A percentile compares a stretch with the other conserved stretches of the same genome.
phyloP scores from a whole-genome alignment of 2,113 vertebrate species.

The Lasiurus cinereus region DNA sequence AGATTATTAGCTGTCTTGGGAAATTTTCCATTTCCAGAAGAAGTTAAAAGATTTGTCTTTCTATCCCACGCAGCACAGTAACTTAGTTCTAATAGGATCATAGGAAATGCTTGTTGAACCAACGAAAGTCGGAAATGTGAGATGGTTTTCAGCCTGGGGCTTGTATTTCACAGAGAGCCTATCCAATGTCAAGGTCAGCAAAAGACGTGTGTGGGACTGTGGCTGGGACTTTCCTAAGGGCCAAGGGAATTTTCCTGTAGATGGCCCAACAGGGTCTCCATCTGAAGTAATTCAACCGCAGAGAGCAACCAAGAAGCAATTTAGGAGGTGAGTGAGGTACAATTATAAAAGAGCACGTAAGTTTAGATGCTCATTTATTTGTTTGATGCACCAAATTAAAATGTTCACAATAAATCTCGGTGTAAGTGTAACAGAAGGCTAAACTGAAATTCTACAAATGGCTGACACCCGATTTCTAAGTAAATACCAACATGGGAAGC shows the following conservation, averaged over 20 bases:
- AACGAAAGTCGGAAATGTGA: neutral
- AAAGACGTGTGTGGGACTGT: accelerated
- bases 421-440: neutral
- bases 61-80: neutral
- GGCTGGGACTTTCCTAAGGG: neutral
- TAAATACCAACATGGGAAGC: neutral
- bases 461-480: neutral
- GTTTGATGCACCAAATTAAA: conserved; percentile 31
- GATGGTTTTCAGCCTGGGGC: neutral
- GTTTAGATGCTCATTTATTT: neutral
- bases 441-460: conserved; percentile 1
- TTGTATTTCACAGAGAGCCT: neutral
- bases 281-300: neutral
- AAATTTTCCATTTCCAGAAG: neutral
- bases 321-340: neutral
- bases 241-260: neutral
- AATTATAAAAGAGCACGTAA: neutral
- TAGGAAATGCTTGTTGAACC: neutral
- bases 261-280: neutral
- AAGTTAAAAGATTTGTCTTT: neutral
- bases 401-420: neutral
- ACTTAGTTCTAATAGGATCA: neutral
- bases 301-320: neutral
- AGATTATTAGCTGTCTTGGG: neutral
- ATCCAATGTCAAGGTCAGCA: no score